phyloP scores from a whole-genome alignment of 1,140 invertebrate genomes.

The Berghia stephanieae region DNA sequence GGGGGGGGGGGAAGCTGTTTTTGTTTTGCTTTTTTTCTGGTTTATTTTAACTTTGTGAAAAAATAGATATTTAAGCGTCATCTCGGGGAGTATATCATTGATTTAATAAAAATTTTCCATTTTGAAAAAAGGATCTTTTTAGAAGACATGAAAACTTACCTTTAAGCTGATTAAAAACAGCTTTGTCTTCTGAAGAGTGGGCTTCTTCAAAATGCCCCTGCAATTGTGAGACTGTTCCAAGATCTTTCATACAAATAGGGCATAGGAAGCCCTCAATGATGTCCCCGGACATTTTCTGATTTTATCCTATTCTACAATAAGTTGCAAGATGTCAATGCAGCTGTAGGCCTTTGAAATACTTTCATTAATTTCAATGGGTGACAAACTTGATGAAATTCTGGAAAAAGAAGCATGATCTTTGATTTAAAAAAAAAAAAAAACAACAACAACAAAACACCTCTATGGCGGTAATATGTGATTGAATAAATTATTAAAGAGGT shows the following conservation, averaged over 20 bases:
- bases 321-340: no score
- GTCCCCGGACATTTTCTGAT: conserved; percentile 57
- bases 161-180: conserved; percentile 89
- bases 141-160: conserved; percentile 72
- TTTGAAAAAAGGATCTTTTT: no score
- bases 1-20: no score
- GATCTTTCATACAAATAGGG: conserved; percentile 89
- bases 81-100: no score
- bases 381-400: not conserved
- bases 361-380: not conserved
- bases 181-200: conserved; percentile 84
- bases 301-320: not conserved
- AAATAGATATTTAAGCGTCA: no score
- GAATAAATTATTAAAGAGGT: no score
- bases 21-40: no score
- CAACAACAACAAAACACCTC: not conserved
- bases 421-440: not conserved
- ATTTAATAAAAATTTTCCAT: no score
- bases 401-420: not conserved
- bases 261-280: conserved; percentile 92
- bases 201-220: conserved; percentile 87
- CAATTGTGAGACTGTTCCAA: conserved; percentile 82
- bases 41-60: no score
- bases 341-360: not conserved
- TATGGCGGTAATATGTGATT: not conserved